Evolutionary conservation across 2,113 vertebrate species (phyloP).

Genomic region (Nesoenas mayeri): DNA sequence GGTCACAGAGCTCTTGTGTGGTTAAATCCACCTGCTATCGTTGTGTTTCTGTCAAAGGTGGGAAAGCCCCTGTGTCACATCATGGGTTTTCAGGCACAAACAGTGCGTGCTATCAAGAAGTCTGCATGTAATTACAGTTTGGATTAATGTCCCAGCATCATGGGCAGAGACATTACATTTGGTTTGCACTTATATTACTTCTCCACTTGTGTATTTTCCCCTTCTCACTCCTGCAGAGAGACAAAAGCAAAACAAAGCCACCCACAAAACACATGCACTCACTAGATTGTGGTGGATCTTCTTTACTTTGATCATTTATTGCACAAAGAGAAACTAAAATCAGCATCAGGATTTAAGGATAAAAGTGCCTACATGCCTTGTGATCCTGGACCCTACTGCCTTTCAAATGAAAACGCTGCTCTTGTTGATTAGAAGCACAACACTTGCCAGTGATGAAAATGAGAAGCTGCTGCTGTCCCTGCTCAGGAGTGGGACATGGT

Average conservation of each 20-base stretch:
- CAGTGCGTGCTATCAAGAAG: not conserved
- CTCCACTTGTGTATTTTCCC: not conserved
- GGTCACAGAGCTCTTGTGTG: not conserved
- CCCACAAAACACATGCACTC: slow-evolving; percentile 24
- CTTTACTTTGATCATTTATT: slow-evolving; percentile 45
- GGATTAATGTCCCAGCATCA: not conserved
- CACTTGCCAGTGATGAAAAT: not conserved
- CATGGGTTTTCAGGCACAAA: not conserved
- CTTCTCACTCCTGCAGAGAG: not conserved
- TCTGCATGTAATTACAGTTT: slow-evolving; percentile 6
- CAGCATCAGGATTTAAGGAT: slow-evolving; percentile 17
- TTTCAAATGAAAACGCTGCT: slow-evolving; percentile 8
- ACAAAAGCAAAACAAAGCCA: slow-evolving; percentile 53
- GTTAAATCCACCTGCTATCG: not conserved
- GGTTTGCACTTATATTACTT: slow-evolving; percentile 21
- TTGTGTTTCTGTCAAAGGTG: not conserved
- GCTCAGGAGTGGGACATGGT: not conserved
- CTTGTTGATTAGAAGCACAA: not conserved
- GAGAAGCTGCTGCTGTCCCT: not conserved
- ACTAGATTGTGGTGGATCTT: slow-evolving; percentile 6
- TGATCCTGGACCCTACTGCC: not conserved
- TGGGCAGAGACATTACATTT: not conserved
- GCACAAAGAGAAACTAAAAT: slow-evolving; percentile 35
- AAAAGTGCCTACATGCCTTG: not conserved
- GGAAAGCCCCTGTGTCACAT: not conserved